These are phyloP conservation scores for Drosophila prostipennis DNA, from an alignment of 2,888 invertebrate genomes.

Conservation along the genomic window DNA sequence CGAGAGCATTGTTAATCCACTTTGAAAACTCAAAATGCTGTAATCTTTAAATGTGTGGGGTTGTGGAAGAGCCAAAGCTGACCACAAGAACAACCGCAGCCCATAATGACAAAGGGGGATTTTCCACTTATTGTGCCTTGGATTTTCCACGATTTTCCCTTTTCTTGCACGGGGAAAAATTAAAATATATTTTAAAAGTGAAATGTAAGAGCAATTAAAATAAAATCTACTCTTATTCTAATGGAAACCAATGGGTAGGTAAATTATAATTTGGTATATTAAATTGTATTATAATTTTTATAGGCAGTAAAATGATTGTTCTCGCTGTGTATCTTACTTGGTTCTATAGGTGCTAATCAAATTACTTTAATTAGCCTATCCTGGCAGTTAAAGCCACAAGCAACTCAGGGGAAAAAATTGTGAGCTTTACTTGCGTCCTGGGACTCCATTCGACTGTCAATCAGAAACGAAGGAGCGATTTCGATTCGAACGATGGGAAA, in stretches of 20 bases:
- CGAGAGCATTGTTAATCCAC: conserved; percentile 58
- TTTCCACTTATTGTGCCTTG: conserved; percentile 20
- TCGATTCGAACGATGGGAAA: conserved; percentile 45
- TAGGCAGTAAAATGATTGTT: not conserved
- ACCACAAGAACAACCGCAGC: conserved; percentile 60
- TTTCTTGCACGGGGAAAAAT: conserved; percentile 6
- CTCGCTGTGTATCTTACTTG: conserved; percentile 5
- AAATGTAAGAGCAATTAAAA: too few relatives aligned
- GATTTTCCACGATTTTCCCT: not conserved
- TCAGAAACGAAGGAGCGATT: conserved; percentile 30
- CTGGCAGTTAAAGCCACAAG: conserved; percentile 17
- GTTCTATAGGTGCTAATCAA: conserved; percentile 48
- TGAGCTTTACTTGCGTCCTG: conserved; percentile 14
- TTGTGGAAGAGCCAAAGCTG: conserved; percentile 1
- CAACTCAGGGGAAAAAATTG: conserved; percentile 2
- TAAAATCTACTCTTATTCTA: too few relatives aligned
- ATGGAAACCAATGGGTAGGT: too few relatives aligned
- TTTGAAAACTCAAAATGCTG: conserved; percentile 53
- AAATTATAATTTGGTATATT: too few relatives aligned
- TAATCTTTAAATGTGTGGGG: conserved; percentile 54
- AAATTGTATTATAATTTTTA: not conserved
- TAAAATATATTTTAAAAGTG: too few relatives aligned
- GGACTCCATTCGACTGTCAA: conserved; percentile 34
- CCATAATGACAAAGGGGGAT: conserved; percentile 42
- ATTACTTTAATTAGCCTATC: conserved; percentile 53